A percentile compares a stretch with the other conserved stretches of the same genome.
Conservation (phyloP, 2,113 vertebrate species). For the Apaloderma vittatum region DNA sequence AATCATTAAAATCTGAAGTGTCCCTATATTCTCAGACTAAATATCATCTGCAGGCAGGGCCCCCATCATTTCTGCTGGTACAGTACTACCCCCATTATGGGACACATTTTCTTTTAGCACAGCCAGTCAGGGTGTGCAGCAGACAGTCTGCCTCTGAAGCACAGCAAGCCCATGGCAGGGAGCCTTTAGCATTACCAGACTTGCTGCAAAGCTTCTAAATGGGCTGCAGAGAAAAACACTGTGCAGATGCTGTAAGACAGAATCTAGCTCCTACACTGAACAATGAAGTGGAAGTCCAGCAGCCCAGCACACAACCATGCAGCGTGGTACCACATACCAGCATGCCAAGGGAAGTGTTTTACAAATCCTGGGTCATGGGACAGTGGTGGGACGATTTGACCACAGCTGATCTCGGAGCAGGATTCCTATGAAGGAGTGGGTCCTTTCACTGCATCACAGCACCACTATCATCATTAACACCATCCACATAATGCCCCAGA, state of each 20-base stretch:
- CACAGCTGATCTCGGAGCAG: neutral
- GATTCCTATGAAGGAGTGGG: neutral
- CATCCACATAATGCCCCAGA: neutral
- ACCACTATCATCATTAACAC: neutral
- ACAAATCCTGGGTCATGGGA: neutral
- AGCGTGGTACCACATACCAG: neutral
- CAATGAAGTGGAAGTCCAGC: accelerated
- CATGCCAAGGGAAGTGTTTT: neutral
- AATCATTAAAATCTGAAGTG: neutral
- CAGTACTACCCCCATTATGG: neutral
- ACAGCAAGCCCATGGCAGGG: neutral
- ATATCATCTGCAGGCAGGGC: neutral
- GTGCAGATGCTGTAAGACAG: neutral
- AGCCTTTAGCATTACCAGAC: neutral
- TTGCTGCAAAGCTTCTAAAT: neutral
- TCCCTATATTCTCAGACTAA: neutral
- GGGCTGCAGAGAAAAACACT: neutral
- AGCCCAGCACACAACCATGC: neutral
- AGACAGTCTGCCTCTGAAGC: neutral
- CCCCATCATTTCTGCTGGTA: neutral
- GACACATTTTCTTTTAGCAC: neutral
- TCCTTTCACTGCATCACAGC: neutral
- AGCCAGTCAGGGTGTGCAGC: neutral
- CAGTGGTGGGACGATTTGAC: neutral
- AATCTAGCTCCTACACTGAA: neutral